A percentile compares a stretch with the other conserved stretches of the same genome.
Evolutionary conservation across 2,113 vertebrate genomes (phyloP).

Genomic region (Rhizomys pruinosus): DNA sequence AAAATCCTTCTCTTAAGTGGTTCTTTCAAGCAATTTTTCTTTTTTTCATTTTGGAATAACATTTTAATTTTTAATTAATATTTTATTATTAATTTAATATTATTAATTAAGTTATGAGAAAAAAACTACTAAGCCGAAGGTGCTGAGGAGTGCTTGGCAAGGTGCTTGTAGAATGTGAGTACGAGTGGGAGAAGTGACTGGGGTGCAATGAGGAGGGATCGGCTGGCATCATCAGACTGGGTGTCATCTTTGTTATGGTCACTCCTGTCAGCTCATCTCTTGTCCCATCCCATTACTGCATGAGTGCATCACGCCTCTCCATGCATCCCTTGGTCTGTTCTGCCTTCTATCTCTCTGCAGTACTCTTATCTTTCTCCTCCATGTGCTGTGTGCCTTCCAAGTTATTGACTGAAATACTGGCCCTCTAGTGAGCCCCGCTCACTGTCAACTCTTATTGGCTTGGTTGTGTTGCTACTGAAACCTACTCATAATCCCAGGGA

Average conservation of each 20-base stretch:
- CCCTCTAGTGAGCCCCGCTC: neutral
- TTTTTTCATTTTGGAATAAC: too few relatives aligned
- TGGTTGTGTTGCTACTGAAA: neutral
- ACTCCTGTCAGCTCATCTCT: neutral
- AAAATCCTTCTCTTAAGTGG: neutral
- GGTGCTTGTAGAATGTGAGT: neutral
- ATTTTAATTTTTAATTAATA: too few relatives aligned
- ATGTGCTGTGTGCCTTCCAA: neutral
- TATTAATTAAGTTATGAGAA: too few relatives aligned
- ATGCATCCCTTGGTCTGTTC: neutral
- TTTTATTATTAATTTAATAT: too few relatives aligned
- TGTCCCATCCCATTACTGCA: neutral
- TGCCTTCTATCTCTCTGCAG: neutral
- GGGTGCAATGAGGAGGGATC: neutral
- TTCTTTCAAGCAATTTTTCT: too few relatives aligned
- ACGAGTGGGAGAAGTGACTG: too few relatives aligned
- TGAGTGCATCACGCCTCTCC: neutral
- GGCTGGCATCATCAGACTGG: neutral
- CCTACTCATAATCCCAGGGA: neutral
- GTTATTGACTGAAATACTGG: neutral
- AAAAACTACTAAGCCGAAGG: neutral
- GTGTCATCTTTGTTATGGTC: neutral
- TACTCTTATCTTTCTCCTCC: neutral
- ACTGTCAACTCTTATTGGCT: too few relatives aligned
- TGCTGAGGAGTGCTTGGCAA: constrained; percentile 52